Evolutionary conservation across 2,888 invertebrate species (phyloP), one percentile per base, ranked within the genome.

Genomic region (Platynereis dumerilii): DNA sequence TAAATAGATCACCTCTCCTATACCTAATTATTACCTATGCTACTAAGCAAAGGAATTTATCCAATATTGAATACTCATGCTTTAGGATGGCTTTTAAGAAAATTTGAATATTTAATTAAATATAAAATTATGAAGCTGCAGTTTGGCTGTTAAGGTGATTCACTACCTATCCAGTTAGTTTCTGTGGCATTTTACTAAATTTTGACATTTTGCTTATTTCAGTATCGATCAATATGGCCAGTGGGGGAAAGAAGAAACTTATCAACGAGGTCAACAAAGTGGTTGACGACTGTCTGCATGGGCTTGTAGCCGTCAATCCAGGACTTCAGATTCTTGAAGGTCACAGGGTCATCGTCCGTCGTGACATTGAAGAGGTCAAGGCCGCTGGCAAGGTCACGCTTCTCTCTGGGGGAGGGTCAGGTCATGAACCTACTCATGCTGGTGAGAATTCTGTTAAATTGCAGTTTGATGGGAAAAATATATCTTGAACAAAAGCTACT

Each of bases 351-450:
- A 87, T 88, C n/a, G 86, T 89, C 1, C 75, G 84, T 39, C 80
- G 81, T 24, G 85, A 87, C 81, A 87, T 88, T 67, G 73, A 76
- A 2, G 70, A 76, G 34, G 71, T 79, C 84, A 78, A 89, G 88
- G 53, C 87, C 88, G 48, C 84, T 34, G 78, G 79, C 1, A 78
- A 80, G 68, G 83, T 87, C n/a, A 83, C 85, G 0, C 58, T 87
- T 1, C 69, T 93, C 3, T 89, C 90, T 55, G 94, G 94, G 1
- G 93, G 94, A 1, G 92, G 92, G 1, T 91, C 92, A 1, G 93
- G 94, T 0, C 92, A 93, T 78, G 93, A 94, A 80, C 93, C 94
- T 7, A 83, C 82, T 34, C 84, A 84, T 77, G 85, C 85, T 64
- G 86, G 85, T 83, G 71, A 15, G 44, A n/a, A n/a, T n/a, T 22